phyloP scores from a whole-genome alignment of 2,888 invertebrate genomes.

The Oeneis ivallda region DNA sequence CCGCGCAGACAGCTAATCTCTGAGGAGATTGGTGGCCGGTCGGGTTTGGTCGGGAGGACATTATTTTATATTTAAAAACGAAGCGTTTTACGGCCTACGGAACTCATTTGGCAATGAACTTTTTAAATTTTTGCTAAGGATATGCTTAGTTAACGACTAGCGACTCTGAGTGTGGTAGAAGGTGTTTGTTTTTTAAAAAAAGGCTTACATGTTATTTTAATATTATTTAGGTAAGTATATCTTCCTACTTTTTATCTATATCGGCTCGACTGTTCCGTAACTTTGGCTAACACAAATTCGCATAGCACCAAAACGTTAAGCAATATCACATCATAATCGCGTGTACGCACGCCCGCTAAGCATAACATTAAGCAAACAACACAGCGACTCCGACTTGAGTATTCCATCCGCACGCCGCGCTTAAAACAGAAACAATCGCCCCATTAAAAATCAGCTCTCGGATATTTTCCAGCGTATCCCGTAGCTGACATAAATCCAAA shows the following conservation, averaged over 20 bases:
- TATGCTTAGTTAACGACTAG: no score
- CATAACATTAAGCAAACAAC: conserved; percentile 55
- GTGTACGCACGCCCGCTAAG: conserved; percentile 43
- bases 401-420: conserved; percentile 78
- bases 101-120: no score
- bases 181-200: no score
- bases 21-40: no score
- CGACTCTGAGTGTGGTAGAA: no score
- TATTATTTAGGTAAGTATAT: no score
- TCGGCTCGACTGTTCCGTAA: not conserved
- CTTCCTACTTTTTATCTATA: not conserved
- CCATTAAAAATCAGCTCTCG: conserved; percentile 80
- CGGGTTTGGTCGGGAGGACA: no score
- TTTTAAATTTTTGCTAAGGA: no score
- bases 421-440: conserved; percentile 80
- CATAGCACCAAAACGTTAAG: conserved; percentile 27
- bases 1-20: no score
- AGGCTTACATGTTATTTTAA: no score
- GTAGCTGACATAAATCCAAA: conserved; percentile 78
- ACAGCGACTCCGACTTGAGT: conserved; percentile 60
- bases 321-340: conserved; percentile 41
- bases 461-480: conserved; percentile 79
- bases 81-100: no score
- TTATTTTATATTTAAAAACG: no score
- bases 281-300: conserved; percentile 17